A percentile compares a stretch with the other conserved stretches of the same genome.
Evolutionary conservation across 2,888 invertebrate species (phyloP).

Genomic region (Campopleginae sp.): DNA sequence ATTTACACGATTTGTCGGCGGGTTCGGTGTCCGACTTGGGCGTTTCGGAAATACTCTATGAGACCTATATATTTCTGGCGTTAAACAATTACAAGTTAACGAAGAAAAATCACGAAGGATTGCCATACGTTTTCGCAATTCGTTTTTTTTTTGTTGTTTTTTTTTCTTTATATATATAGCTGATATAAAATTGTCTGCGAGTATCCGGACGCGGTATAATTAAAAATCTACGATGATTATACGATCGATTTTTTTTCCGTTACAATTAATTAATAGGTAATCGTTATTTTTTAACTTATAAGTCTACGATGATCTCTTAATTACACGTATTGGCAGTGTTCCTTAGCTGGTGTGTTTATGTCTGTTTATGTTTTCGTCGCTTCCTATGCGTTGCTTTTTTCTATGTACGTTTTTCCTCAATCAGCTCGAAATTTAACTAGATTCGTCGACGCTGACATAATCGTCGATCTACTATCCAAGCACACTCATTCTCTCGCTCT

Average conservation of each 20-base stretch:
- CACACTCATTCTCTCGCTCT: conserved; percentile 40
- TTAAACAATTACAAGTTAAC: conserved; percentile 19
- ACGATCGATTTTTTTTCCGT: conserved; percentile 67
- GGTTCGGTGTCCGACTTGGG: conserved; percentile 57
- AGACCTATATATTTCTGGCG: conserved; percentile 54
- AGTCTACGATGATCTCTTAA: conserved; percentile 76
- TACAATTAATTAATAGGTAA: conserved; percentile 76
- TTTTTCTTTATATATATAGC: conserved; percentile 22
- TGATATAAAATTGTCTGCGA: conserved; percentile 63
- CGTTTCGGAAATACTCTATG: conserved; percentile 57
- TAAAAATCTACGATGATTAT: conserved; percentile 76
- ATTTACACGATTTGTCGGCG: conserved; percentile 70
- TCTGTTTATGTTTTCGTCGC: conserved; percentile 62
- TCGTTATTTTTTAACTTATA: conserved; percentile 64
- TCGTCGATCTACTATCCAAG: conserved; percentile 59
- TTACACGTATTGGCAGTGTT: conserved; percentile 84
- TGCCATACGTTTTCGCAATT: conserved; percentile 36
- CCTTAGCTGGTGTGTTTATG: conserved; percentile 82
- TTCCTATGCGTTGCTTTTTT: conserved; percentile 32
- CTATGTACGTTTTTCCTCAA: conserved; percentile 21
- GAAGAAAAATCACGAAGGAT: conserved; percentile 50
- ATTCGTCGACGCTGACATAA: conserved; percentile 65
- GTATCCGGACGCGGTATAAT: conserved; percentile 67
- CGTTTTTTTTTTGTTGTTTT: conserved; percentile 21
- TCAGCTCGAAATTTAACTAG: conserved; percentile 49